Conservation (phyloP, 1,140 invertebrate species). For the Pogonognathellus flavescens region DNA sequence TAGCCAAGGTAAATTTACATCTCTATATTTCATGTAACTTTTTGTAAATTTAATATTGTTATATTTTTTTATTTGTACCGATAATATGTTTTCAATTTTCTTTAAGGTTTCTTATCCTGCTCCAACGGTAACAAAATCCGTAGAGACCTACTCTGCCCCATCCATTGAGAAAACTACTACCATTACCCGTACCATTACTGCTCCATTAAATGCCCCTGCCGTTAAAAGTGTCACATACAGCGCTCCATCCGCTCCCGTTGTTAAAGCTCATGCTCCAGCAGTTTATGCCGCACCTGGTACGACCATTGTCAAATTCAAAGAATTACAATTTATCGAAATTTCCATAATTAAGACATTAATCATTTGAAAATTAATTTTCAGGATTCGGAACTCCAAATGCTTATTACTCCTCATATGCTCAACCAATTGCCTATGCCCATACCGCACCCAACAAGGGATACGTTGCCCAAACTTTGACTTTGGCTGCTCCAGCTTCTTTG, state of each 20-base stretch:
- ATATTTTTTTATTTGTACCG: neutral
- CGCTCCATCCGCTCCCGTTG: constrained; percentile 56
- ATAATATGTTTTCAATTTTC: neutral
- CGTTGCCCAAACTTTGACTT: constrained; percentile 51
- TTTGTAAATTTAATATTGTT: neutral
- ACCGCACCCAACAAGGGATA: constrained; percentile 51
- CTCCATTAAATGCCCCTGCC: constrained; percentile 64
- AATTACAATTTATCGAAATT: too few species aligned
- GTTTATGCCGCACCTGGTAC: constrained; percentile 53
- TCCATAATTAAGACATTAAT: neutral
- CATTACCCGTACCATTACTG: constrained; percentile 65
- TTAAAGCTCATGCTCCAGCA: constrained; percentile 43
- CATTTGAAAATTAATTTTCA: neutral
- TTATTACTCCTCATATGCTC: neutral
- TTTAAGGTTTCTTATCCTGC: constrained; percentile 62
- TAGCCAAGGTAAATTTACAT: constrained; percentile 60
- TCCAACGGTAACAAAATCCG: constrained; percentile 64
- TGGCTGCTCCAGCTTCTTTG: constrained; percentile 38
- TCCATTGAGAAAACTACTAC: constrained; percentile 66
- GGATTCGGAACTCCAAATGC: constrained; percentile 1
- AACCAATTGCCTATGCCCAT: constrained; percentile 26
- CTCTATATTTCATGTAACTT: neutral
- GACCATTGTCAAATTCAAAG: too few species aligned
- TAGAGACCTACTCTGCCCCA: constrained; percentile 66
- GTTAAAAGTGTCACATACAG: constrained; percentile 59